Base-by-base conservation (phyloP, 2,113 vertebrate genomes). In the Dolichallabes microphthalmus region DNA sequence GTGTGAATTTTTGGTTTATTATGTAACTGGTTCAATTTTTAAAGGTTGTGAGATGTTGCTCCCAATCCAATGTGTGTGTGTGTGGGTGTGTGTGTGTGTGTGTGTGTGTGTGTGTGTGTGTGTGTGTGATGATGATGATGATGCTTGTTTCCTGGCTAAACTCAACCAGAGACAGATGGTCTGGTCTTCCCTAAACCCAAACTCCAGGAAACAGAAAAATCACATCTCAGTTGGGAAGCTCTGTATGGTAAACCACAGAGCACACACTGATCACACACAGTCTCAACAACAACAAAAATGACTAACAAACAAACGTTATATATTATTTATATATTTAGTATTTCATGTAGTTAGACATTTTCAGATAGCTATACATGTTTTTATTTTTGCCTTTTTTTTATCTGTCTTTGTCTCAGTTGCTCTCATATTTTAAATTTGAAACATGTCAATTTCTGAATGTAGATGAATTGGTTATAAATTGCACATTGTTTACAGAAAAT, bases 381-480 rank as follows among this genome's bases (percentile, higher is more conserved):
- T 17, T 55, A 60, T 77, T 15, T 81, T 35, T 74, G 50, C 71
- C 45, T 61, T 27, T 75, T 30, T n/a, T 30, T 14, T 20, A 7
- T 71, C 45, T 53, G 10, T 78, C 17, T 39, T 55, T 61, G 25
- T 82, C 52, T 27, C 35, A 58, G 20, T 78, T 25, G 30, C 15
- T 85, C 66, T 13, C 25, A 5, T 71, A 14, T 61, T 8, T 58
- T 30, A 39, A 39, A 39, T 39, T 39, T 39, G 39, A 39, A 39
- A 39, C 39, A 39, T 39, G 4, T 39, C 39, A 35, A n/a, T 71
- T 78, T 78, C 57, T 12, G 14, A 55, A 60, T 75, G 45, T 27
- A 66, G n/a, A 86, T 82, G 4, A 39, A 39, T 39, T 39, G 2
- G 86, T 91, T 89, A n/a, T 90, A 85, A 61, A 92, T 91, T 93